Evolutionary conservation across 2,888 invertebrate species (phyloP), one percentile per base, ranked within the genome.

Genomic region (Parelbella ahira): DNA sequence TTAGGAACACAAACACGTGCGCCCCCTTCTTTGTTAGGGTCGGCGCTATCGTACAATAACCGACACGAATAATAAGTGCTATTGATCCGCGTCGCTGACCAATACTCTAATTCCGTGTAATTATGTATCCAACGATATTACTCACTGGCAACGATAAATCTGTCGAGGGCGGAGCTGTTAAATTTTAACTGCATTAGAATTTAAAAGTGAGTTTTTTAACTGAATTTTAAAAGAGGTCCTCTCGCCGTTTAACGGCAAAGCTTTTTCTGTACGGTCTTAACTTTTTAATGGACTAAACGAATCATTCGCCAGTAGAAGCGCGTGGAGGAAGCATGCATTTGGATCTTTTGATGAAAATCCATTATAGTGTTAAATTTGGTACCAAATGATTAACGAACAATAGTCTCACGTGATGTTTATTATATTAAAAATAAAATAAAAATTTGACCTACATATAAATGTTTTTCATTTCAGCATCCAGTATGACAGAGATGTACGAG

Each of bases 31-130:
- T 25, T 37, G 6, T 29, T 48, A 56, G 63, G 65, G 69, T 51
- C 53, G 48, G 57, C 63, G 63, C 58, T 68, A 68, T 68, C 63
- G 60, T 50, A 62, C 61, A 62, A 63, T 56, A 48, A 52, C 59
- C 30, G 60, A 65, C 62, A 60, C 63, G 65, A 62, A 54, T 73
- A 68, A 77, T 72, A 72, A 75, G 70, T 64, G 60, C 60, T 71
- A 75, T 79, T 71, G 75, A 80, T 73, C 63, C 60, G 60, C 63
- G 63, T 30, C 50, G 59, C 63, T 77, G 76, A 71, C 76, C 74
- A 44, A 57, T 64, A 67, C 68, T 69, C 56, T 74, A 76, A 79
- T 76, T 70, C 63, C 37, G 52, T 58, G 46, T 58, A 61, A 73
- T 74, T 68, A 63, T 65, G 55, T 62, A 60, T 59, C 61, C 54